Evolutionary conservation across 2,888 invertebrate genomes (phyloP).

Genomic region (Sminthurinus aureus): DNA sequence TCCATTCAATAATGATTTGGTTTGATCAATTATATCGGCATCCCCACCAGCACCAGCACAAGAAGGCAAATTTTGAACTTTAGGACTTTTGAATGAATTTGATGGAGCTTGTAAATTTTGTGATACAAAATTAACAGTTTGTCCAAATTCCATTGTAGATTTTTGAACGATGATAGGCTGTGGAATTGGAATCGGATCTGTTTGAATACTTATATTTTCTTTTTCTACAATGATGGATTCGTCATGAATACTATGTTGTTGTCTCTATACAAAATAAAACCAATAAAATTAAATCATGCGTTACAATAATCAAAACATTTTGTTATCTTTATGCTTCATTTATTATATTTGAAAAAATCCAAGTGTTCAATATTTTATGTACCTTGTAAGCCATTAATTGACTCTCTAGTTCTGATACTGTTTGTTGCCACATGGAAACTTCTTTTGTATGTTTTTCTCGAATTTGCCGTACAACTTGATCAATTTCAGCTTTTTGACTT

Average conservation of each 20-base stretch:
- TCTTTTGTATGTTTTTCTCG: slow-evolving; percentile 55
- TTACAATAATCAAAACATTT: background rate
- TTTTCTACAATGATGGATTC: slow-evolving; percentile 41
- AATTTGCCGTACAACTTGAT: slow-evolving; percentile 53
- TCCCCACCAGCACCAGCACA: slow-evolving; percentile 17
- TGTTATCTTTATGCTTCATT: background rate
- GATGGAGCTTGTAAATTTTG: background rate
- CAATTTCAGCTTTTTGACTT: slow-evolving; percentile 54
- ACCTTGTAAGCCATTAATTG: slow-evolving; percentile 51
- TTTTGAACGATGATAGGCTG: background rate
- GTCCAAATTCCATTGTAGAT: slow-evolving; percentile 25
- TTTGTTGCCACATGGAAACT: slow-evolving; percentile 48
- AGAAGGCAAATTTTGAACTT: background rate
- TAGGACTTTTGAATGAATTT: background rate
- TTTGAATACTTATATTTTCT: slow-evolving; percentile 23
- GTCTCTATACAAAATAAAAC: slow-evolving; percentile 38
- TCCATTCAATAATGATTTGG: background rate
- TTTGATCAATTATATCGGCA: background rate
- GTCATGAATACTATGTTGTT: slow-evolving; percentile 46
- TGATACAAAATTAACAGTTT: slow-evolving; percentile 11
- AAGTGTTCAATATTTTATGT: background rate
- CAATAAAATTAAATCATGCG: background rate
- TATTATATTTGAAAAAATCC: too few relatives aligned
- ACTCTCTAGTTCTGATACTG: slow-evolving; percentile 51
- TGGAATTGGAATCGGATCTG: slow-evolving; percentile 20